These are phyloP conservation scores for Calyptommatus sinebrachiatus DNA, from an alignment of 2,113 vertebrate species.

Conservation along the genomic window DNA sequence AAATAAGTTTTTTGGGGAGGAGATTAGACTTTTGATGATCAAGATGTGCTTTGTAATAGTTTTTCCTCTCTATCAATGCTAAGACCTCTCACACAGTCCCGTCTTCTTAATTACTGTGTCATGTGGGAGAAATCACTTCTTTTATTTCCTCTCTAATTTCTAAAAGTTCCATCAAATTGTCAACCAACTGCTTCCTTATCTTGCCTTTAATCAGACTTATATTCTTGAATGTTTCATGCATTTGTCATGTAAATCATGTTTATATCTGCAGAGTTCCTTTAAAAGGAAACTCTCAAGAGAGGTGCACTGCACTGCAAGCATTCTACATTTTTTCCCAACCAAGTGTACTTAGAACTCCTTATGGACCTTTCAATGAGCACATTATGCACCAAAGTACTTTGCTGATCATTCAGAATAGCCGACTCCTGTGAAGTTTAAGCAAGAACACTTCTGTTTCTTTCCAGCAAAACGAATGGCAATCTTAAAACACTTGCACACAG, in stretches of 20 bases:
- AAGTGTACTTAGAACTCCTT: background rate
- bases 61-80: background rate
- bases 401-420: conserved; percentile 15
- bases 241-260: conserved; percentile 27
- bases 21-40: background rate
- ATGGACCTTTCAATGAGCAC: conserved; percentile 17
- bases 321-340: conserved; percentile 19
- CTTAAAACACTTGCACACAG: background rate
- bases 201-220: background rate
- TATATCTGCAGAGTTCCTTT: conserved; percentile 22
- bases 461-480: conserved; percentile 14
- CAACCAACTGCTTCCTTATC: background rate
- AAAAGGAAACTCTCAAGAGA: conserved; percentile 16
- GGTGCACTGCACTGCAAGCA: conserved; percentile 13
- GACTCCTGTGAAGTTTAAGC: background rate
- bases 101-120: background rate
- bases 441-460: background rate
- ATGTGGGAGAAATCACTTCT: background rate
- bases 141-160: background rate
- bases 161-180: background rate
- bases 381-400: conserved; percentile 12
- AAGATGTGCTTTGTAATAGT: background rate
- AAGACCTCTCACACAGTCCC: background rate
- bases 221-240: conserved; percentile 13
- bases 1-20: too few species aligned